Conservation (phyloP, 1,140 invertebrate genomes). For the Trialeurodes vaporariorum region DNA sequence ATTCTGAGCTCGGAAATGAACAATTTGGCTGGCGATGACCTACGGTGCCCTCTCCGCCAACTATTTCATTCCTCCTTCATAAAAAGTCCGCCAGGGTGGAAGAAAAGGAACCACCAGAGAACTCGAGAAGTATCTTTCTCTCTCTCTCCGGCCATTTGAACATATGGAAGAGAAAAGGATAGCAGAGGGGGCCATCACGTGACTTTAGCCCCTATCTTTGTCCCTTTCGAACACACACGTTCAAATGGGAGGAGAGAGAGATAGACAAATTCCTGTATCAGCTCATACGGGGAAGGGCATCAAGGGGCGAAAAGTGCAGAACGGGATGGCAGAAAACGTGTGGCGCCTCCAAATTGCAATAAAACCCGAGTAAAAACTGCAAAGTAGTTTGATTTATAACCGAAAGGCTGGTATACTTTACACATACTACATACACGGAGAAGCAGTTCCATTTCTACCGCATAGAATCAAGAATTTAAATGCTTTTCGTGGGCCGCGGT, state of each 20-base stretch:
- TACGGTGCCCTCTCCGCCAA: background rate
- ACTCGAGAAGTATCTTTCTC: too few relatives aligned
- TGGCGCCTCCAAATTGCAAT: background rate
- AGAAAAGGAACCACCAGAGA: background rate
- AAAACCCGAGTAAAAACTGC: background rate
- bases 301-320: background rate
- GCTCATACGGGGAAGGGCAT: background rate
- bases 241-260: too few relatives aligned
- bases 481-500: background rate
- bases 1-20: background rate
- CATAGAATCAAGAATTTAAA: background rate
- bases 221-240: too few relatives aligned
- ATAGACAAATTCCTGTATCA: too few relatives aligned
- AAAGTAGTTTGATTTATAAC: slow-evolving; percentile 1
- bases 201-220: too few relatives aligned
- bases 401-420: too few relatives aligned
- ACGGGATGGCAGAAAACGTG: background rate
- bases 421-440: too few relatives aligned
- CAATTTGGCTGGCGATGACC: background rate
- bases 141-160: too few relatives aligned
- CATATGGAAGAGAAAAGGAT: too few relatives aligned
- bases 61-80: background rate
- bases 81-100: background rate
- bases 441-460: background rate
- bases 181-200: too few relatives aligned